These are phyloP conservation scores for Argya squamiceps DNA, from an alignment of 2,797 vertebrate genomes.

Conservation along the genomic window DNA sequence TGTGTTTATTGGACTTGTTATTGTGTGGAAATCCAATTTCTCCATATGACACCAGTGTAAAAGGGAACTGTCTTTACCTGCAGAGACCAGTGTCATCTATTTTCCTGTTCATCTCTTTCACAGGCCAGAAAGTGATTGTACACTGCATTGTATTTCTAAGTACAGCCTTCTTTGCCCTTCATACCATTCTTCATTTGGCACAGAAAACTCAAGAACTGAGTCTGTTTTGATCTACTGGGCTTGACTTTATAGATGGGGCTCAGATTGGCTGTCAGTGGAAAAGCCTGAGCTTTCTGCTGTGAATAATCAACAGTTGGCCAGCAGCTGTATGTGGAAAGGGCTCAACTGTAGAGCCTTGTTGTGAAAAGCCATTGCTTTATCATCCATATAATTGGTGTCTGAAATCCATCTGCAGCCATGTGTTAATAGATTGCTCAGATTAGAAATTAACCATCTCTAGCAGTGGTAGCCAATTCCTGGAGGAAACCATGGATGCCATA, in stretches of 20 bases:
- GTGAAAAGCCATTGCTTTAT: neutral
- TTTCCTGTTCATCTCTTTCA: neutral
- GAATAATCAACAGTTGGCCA: neutral
- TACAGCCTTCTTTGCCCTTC: neutral
- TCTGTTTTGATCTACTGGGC: neutral
- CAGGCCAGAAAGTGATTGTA: neutral
- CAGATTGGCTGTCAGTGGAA: neutral
- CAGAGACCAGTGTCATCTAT: neutral
- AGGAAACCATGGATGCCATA: neutral
- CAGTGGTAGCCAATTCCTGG: neutral
- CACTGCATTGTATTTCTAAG: neutral
- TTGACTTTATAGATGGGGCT: neutral
- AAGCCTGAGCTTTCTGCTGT: neutral
- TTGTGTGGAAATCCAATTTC: neutral
- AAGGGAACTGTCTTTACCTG: neutral
- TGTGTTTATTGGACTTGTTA: neutral
- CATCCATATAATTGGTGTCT: neutral
- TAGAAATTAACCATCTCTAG: neutral
- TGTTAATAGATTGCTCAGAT: neutral
- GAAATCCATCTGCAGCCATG: constrained; percentile 5
- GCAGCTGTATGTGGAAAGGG: neutral
- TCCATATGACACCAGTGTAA: neutral
- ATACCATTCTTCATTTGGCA: neutral
- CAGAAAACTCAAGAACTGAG: neutral
- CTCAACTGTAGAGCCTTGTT: neutral